Conservation (phyloP, 92 coral and sea anemone species). For the Chrysogorgia sp. region DNA sequence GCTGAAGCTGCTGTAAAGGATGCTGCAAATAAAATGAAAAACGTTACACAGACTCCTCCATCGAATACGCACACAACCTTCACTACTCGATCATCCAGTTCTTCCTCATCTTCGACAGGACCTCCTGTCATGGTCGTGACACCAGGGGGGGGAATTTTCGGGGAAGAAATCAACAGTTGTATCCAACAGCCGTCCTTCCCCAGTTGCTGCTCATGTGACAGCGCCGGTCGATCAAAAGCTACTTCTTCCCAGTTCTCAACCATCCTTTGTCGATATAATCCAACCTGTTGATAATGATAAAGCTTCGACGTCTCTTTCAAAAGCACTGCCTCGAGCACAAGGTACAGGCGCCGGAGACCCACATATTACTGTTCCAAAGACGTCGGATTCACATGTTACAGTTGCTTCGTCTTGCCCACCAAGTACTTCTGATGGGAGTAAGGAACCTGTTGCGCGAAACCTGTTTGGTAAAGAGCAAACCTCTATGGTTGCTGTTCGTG, state of each 20-base stretch:
- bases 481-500: conserved; percentile 5
- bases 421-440: neutral
- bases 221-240: conserved; percentile 48
- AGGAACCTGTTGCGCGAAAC: conserved; percentile 8
- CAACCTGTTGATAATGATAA: neutral
- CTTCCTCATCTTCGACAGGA: conserved; percentile 23
- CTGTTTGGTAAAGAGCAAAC: conserved; percentile 5
- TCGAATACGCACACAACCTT: conserved; percentile 22
- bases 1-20: conserved; percentile 79
- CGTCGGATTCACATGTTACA: neutral
- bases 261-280: neutral
- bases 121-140: conserved; percentile 39
- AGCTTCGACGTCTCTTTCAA: neutral
- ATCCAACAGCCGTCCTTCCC: neutral
- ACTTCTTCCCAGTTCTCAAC: neutral
- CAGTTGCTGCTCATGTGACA: neutral
- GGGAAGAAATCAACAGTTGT: neutral
- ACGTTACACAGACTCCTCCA: conserved; percentile 39
- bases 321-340: neutral
- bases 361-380: neutral
- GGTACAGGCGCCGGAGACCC: conserved; percentile 6
- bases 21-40: conserved; percentile 52
- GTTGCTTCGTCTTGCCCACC: neutral
- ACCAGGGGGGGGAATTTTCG: conserved; percentile 15
- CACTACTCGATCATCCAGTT: conserved; percentile 22